Evolutionary conservation across 2,888 invertebrate species (phyloP), one percentile per base, ranked within the genome.

Genomic region (Phaedon cochleariae): DNA sequence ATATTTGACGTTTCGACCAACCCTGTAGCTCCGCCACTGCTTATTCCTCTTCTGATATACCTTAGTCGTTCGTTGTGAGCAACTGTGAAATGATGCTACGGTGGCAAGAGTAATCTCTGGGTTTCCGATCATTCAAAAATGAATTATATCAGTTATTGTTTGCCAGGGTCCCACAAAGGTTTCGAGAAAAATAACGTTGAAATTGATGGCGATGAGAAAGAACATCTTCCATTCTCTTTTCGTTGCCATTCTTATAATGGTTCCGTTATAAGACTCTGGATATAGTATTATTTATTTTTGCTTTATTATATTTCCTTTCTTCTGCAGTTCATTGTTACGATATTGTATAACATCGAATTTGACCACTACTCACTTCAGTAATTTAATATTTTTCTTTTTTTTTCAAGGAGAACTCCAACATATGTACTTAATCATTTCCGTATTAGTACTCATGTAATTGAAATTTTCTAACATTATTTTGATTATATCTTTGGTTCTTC

Each of bases 61-160:
- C 7, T 26, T 26, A 5, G 26, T 7, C 26, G 4, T 26, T 26
- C 7, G 4, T 5, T 26, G 26, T 26, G n/a, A n/a, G n/a, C n/a
- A 41, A 15, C 41, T 15, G 41, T 41, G 41, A 41, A 41, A 41
- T 41, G 15, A 15, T n/a, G 41, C 6, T 1, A 34, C 15, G 26
- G 26, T 2, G 41, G 41, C n/a, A 15, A 15, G 41, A 15, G 41
- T 41, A n/a, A 41, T 41, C 12, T 15, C 3, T 41, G 6, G 15
- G 26, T 57, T 57, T 57, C 57, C 45, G 45, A 57, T 57, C 21
- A 57, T 22, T 57, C 57, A 21, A 26, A 26, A 45, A 57, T 26
- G 57, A 57, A 45, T 46, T 57, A 57, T 57, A 45, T 57, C 45
- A 17, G 45, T 15, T 29, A 57, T 57, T 57, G 46, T 57, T 45